Evolutionary conservation across 2,113 vertebrate genomes (phyloP).

Genomic region (Oreochromis niloticus): DNA sequence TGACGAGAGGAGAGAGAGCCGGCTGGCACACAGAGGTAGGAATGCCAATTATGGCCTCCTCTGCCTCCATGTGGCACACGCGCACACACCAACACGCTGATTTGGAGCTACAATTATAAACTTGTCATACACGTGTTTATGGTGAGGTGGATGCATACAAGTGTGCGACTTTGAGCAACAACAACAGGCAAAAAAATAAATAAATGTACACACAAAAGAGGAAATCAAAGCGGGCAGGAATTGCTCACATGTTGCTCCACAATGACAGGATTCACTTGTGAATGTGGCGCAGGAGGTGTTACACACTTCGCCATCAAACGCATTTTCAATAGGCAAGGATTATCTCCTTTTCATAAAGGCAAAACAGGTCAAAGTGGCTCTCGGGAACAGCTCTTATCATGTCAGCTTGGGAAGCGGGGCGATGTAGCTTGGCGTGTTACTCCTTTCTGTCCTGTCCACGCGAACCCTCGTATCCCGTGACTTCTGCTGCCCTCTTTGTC

Average conservation of each 20-base stretch:
- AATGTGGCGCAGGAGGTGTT: slow-evolving; percentile 33
- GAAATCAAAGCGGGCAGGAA: slow-evolving; percentile 43
- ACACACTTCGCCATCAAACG: slow-evolving; percentile 39
- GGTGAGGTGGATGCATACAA: slow-evolving; percentile 45
- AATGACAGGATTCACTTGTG: slow-evolving; percentile 46
- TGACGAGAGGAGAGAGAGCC: slow-evolving; percentile 64
- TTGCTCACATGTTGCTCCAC: slow-evolving; percentile 35
- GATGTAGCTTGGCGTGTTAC: slow-evolving; percentile 44
- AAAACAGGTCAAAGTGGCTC: slow-evolving; percentile 59
- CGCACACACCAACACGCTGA: slow-evolving; percentile 57
- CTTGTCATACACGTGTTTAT: slow-evolving; percentile 65
- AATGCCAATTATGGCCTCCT: slow-evolving; percentile 69
- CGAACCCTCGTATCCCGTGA: slow-evolving; percentile 41
- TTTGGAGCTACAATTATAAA: slow-evolving; percentile 67
- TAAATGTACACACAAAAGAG: slow-evolving; percentile 12
- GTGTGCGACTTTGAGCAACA: slow-evolving; percentile 31
- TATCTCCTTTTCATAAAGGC: slow-evolving; percentile 29
- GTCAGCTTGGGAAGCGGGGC: slow-evolving; percentile 45
- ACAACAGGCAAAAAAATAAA: background rate
- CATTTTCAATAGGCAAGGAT: slow-evolving; percentile 29
- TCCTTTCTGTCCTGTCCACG: slow-evolving; percentile 46
- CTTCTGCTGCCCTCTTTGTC: slow-evolving; percentile 55
- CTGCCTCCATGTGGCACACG: slow-evolving; percentile 60
- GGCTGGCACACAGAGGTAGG: slow-evolving; percentile 70
- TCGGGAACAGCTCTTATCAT: slow-evolving; percentile 47